Evolutionary conservation across 2,888 invertebrate genomes (phyloP).

Genomic region (Sinohyriopsis cumingii): DNA sequence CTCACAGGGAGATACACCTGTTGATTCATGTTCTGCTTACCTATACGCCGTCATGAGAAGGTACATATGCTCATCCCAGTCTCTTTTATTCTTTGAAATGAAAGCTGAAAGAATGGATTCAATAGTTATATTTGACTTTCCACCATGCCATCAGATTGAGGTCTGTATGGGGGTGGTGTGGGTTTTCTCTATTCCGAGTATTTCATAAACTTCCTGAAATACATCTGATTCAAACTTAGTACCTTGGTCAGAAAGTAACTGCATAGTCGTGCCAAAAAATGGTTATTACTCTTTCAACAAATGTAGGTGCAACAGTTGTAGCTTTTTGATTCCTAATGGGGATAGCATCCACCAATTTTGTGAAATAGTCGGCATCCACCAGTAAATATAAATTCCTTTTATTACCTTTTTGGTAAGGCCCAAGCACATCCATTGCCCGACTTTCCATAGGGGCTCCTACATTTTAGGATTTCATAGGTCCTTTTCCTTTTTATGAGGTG

Average conservation of each 20-base stretch:
- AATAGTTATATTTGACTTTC: conserved; percentile 9
- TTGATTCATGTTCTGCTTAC: too few relatives aligned
- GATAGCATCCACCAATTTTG: conserved; percentile 19
- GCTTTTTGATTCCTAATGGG: conserved; percentile 19
- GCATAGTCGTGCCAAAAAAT: conserved; percentile 12
- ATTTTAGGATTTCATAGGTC: background rate
- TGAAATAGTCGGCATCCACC: conserved; percentile 23
- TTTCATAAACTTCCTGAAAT: conserved; percentile 6
- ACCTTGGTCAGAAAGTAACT: conserved; percentile 14
- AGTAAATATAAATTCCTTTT: too few relatives aligned
- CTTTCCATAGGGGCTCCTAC: conserved; percentile 15
- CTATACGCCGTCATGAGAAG: too few relatives aligned
- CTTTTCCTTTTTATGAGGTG: too few relatives aligned
- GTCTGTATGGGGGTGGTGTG: conserved; percentile 3
- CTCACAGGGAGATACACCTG: too few relatives aligned
- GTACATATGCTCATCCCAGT: too few relatives aligned
- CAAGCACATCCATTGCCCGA: conserved; percentile 10
- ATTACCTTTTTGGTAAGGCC: too few relatives aligned
- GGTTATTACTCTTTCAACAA: conserved; percentile 4
- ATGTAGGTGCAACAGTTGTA: background rate
- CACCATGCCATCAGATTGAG: conserved; percentile 12
- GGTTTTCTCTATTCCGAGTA: conserved; percentile 8
- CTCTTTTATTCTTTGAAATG: too few relatives aligned
- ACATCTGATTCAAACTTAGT: conserved; percentile 11
- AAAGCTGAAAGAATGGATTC: conserved; percentile 1